phyloP scores from a whole-genome alignment of 2,888 invertebrate genomes.

The Drosophila melanocephala region DNA sequence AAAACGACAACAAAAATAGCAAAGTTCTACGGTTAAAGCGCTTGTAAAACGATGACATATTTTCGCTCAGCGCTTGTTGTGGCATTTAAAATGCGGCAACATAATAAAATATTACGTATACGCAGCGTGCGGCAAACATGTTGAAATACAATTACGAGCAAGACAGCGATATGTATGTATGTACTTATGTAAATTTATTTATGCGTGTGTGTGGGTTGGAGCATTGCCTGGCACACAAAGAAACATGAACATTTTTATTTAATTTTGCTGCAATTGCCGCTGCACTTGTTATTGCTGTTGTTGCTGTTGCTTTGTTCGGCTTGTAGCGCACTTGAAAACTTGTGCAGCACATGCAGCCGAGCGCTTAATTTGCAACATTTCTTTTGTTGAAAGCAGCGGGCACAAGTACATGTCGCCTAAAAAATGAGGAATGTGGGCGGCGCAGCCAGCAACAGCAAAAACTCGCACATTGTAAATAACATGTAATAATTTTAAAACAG shows the following conservation, averaged over 20 bases:
- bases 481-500: constrained; percentile 75
- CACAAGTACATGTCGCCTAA: constrained; percentile 67
- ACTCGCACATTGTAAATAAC: constrained; percentile 75
- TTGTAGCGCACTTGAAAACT: constrained; percentile 69
- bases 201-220: constrained; percentile 13
- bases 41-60: constrained; percentile 69
- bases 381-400: constrained; percentile 67
- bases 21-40: constrained; percentile 45
- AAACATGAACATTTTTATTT: constrained; percentile 71
- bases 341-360: constrained; percentile 62
- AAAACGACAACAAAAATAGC: constrained; percentile 12
- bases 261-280: constrained; percentile 62
- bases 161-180: constrained; percentile 31
- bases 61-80: constrained; percentile 51
- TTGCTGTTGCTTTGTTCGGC: constrained; percentile 43
- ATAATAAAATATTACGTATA: constrained; percentile 73
- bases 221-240: constrained; percentile 45
- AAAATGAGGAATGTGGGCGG: constrained; percentile 11
- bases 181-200: constrained; percentile 2
- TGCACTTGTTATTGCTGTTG: constrained; percentile 35
- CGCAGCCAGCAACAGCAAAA: constrained; percentile 35
- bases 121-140: constrained; percentile 60
- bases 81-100: constrained; percentile 60
- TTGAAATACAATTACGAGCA: constrained; percentile 71
- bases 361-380: constrained; percentile 82